Evolutionary conservation across 2,888 invertebrate species (phyloP).

Genomic region (Lochmaea capreae): DNA sequence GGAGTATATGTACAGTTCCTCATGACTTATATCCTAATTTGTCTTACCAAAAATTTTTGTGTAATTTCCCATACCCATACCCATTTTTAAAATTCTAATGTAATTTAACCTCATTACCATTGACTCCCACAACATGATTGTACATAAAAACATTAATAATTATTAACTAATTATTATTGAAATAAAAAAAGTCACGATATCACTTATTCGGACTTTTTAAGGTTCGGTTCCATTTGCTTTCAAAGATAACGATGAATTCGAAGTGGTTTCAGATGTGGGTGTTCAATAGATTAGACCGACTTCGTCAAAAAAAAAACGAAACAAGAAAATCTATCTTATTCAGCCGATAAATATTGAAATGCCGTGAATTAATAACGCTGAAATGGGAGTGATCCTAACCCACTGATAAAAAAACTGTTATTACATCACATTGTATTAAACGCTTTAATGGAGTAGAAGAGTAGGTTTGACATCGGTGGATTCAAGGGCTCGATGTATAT

Average conservation of each 20-base stretch:
- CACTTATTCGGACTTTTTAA: conserved; percentile 22
- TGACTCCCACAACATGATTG: not conserved
- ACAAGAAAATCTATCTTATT: conserved; percentile 27
- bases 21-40: too few species aligned
- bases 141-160: conserved; percentile 4
- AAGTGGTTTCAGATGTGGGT: conserved; percentile 45
- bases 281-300: conserved; percentile 38
- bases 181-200: not conserved
- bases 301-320: conserved; percentile 13
- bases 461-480: conserved; percentile 29
- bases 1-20: too few species aligned
- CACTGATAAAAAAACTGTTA: conserved; percentile 34
- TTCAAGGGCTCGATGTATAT: conserved; percentile 19
- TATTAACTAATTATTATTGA: conserved; percentile 21
- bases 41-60: too few species aligned
- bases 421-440: conserved; percentile 30
- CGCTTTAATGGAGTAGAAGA: conserved; percentile 26
- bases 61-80: too few species aligned
- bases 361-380: conserved; percentile 39
- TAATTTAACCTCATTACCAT: too few species aligned
- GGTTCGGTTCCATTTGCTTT: conserved; percentile 46
- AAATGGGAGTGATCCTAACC: conserved; percentile 34
- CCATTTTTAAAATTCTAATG: too few species aligned
- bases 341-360: conserved; percentile 38
- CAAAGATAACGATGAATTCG: conserved; percentile 43